Evolutionary conservation across 1,140 invertebrate genomes (phyloP), one percentile per base, ranked within the genome.

Genomic region (Diabrotica virgifera): DNA sequence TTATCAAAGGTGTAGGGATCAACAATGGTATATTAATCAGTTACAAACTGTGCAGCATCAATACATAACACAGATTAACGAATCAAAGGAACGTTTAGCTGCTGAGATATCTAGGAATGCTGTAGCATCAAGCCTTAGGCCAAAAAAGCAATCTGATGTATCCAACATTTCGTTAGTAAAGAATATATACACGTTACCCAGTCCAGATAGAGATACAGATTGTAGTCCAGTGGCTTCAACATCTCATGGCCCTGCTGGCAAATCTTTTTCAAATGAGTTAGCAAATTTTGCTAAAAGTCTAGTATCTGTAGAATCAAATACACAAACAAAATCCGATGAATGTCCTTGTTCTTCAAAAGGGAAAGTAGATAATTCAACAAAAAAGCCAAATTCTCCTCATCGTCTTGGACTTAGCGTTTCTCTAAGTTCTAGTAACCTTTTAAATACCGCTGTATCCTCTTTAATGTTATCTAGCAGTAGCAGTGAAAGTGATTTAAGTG

Each of bases 21-120:
- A 95, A 74, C 92, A 95, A 75, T 96, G 94, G 93, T 95, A 95
- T 75, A 95, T 96, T 64, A 90, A 88, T 77, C 92, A 95, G 79
- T 81, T 96, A 53, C 84, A 92, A 61, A 86, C 88, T 24, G 83
- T 92, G 66, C 92, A 94, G 79, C 87, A 88, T 77, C 91, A 94
- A 75, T 89, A 91, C 72, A 83, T 89, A 38, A 82, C 86, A 51
- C 92, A 94, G 77, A 90, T 94, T 62, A 92, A 91, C 81, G 90
- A 93, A 82, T 83, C 94, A 10, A 94, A 94, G 81, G 90, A 94
- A 87, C 83, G 89, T 70, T 76, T 92, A 59, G 84, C 86, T 5
- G 82, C 90, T 62, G 90, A 91, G 79, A 87, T 91, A 74, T 87
- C 89, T 0, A 82, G 88, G 52, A 89, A 88, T 78, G 84, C 86